Conservation (phyloP, 37 sponge, comb jelly and placozoan genomes). For the Lycopodina hypogea region DNA sequence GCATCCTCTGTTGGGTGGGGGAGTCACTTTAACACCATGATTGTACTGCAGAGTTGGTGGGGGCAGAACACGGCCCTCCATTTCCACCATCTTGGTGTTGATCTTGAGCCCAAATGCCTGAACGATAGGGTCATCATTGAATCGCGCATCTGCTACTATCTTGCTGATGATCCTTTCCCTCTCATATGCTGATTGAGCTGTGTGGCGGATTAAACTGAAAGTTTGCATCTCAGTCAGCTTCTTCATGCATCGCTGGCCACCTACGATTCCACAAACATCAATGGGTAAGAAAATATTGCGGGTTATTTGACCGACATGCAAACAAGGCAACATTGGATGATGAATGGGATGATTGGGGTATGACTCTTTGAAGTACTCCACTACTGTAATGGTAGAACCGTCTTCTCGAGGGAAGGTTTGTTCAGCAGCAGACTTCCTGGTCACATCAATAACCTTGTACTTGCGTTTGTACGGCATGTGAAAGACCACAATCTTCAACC, state of each 20-base stretch:
- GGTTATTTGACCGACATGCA: constrained; percentile 47
- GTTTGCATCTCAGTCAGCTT: constrained; percentile 65
- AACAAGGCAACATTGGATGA: constrained; percentile 62
- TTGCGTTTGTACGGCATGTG: constrained; percentile 50
- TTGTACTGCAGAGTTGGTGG: constrained; percentile 53
- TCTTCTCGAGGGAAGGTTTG: constrained; percentile 29
- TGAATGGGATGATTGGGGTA: constrained; percentile 31
- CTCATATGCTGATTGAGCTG: constrained; percentile 59
- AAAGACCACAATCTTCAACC: constrained; percentile 52
- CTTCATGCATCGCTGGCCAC: constrained; percentile 59
- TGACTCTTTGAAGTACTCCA: constrained; percentile 51
- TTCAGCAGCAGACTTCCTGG: not conserved
- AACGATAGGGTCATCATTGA: constrained; percentile 37
- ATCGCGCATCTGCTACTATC: not conserved
- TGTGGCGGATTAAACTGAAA: constrained; percentile 55
- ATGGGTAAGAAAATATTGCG: constrained; percentile 59
- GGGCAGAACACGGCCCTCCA: constrained; percentile 52
- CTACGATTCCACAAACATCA: constrained; percentile 65
- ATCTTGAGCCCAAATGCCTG: constrained; percentile 59
- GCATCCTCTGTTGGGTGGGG: constrained; percentile 28
- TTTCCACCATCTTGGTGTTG: constrained; percentile 24
- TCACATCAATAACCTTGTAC: constrained; percentile 28
- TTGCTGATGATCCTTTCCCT: constrained; percentile 10
- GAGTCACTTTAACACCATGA: not conserved
- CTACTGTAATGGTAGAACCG: constrained; percentile 28